These are phyloP conservation scores for Tympanuchus pallidicinctus DNA, from an alignment of 2,113 vertebrate genomes.

Conservation along the genomic window DNA sequence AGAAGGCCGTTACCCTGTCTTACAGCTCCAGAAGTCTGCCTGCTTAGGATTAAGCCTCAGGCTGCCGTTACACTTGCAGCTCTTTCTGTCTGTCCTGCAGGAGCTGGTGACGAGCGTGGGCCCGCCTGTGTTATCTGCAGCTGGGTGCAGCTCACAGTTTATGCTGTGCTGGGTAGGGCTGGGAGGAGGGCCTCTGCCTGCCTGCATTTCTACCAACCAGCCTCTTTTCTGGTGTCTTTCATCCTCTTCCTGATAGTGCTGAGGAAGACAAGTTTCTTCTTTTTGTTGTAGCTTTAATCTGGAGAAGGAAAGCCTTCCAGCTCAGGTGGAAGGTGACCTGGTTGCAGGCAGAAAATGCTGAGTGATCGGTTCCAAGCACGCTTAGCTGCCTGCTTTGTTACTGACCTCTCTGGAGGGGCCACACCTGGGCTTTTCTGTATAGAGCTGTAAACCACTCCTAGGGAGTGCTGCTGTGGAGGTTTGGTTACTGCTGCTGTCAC, in stretches of 20 bases:
- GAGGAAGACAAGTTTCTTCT: background rate
- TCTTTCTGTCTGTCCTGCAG: background rate
- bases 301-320: background rate
- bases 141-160: accelerated
- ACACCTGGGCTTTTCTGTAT: background rate
- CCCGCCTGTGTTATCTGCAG: background rate
- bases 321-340: background rate
- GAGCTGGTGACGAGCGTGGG: accelerated
- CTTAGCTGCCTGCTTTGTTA: background rate
- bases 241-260: background rate
- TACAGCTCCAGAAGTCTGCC: background rate
- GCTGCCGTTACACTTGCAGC: background rate
- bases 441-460: background rate
- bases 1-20: background rate
- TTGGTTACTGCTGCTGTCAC: background rate
- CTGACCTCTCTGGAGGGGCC: background rate
- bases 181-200: background rate
- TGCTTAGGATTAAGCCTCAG: background rate
- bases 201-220: background rate
- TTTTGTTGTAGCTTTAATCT: background rate
- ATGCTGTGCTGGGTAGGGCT: accelerated
- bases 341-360: background rate
- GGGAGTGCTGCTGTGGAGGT: background rate
- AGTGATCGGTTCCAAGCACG: background rate
- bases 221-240: background rate